phyloP scores from a whole-genome alignment of 2,888 invertebrate genomes.

The Priocnemis perturbator region DNA sequence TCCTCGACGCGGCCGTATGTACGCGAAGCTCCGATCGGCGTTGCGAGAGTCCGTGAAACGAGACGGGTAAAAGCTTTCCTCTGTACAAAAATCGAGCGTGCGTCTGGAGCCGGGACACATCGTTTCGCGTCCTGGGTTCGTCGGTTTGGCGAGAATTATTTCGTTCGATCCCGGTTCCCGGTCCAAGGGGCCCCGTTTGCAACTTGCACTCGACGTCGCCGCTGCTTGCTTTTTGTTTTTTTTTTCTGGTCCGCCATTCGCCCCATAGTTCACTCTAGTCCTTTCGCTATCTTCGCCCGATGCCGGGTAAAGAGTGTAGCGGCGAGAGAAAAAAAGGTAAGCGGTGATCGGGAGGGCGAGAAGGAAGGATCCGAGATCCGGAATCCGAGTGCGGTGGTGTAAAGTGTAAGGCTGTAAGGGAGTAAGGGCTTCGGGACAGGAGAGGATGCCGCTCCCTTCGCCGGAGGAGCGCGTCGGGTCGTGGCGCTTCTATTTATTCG shows the following conservation, averaged over 20 bases:
- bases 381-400: no score
- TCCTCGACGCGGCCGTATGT: slow-evolving; percentile 9
- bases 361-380: neutral
- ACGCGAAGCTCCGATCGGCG: neutral
- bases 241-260: no score
- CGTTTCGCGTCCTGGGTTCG: slow-evolving; percentile 12
- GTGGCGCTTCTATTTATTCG: slow-evolving; percentile 61
- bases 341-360: slow-evolving; percentile 8
- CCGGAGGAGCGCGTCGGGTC: slow-evolving; percentile 14
- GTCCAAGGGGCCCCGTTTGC: slow-evolving; percentile 31
- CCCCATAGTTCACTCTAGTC: no score
- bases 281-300: slow-evolving; percentile 5
- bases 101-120: neutral
- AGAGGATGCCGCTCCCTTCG: slow-evolving; percentile 12
- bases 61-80: slow-evolving; percentile 22
- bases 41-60: neutral
- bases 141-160: slow-evolving; percentile 44
- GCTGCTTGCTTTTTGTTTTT: no score
- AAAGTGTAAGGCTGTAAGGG: no score
- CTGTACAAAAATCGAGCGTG: slow-evolving; percentile 19
- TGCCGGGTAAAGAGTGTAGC: neutral
- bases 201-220: slow-evolving; percentile 23
- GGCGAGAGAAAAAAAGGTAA: slow-evolving; percentile 7
- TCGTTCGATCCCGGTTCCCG: slow-evolving; percentile 30
- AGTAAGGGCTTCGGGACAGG: neutral